Evolutionary conservation across 2,797 vertebrate genomes (phyloP).

Genomic region (Sphaeramia orbicularis): DNA sequence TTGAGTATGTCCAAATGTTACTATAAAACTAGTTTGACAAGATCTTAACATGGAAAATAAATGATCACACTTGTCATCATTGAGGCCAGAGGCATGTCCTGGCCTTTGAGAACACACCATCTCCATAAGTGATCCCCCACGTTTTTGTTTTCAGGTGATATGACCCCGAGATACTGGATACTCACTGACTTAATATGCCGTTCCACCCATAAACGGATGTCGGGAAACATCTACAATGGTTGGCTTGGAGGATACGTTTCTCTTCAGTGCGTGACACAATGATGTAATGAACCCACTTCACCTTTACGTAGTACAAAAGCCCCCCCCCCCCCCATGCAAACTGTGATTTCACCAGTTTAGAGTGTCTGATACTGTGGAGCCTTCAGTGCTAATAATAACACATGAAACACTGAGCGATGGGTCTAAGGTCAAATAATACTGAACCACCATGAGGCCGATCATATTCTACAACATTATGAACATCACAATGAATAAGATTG

Average conservation of each 20-base stretch:
- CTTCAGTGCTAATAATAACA: not conserved
- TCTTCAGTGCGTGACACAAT: constrained; percentile 13
- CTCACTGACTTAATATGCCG: constrained; percentile 36
- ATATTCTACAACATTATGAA: too few relatives aligned
- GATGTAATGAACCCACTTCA: constrained; percentile 33
- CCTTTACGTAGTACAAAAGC: constrained; percentile 19
- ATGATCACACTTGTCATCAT: not conserved
- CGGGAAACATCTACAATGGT: constrained; percentile 33
- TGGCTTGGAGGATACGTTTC: constrained; percentile 21
- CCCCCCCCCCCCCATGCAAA: not conserved
- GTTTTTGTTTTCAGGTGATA: constrained; percentile 43
- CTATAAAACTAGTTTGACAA: not conserved
- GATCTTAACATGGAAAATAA: constrained; percentile 3
- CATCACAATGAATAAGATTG: too few relatives aligned
- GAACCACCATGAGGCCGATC: too few relatives aligned
- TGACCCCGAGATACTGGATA: constrained; percentile 50
- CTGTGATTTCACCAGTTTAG: constrained; percentile 7
- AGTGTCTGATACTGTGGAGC: constrained; percentile 5
- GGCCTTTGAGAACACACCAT: constrained; percentile 19
- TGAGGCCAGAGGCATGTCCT: constrained; percentile 14
- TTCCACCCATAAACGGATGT: constrained; percentile 32
- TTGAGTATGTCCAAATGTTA: not conserved
- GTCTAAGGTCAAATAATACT: constrained; percentile 20
- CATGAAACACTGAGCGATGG: constrained; percentile 22
- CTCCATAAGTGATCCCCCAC: not conserved